phyloP scores from a whole-genome alignment of 2,113 vertebrate species.

The Phalacrocorax brasilianus region DNA sequence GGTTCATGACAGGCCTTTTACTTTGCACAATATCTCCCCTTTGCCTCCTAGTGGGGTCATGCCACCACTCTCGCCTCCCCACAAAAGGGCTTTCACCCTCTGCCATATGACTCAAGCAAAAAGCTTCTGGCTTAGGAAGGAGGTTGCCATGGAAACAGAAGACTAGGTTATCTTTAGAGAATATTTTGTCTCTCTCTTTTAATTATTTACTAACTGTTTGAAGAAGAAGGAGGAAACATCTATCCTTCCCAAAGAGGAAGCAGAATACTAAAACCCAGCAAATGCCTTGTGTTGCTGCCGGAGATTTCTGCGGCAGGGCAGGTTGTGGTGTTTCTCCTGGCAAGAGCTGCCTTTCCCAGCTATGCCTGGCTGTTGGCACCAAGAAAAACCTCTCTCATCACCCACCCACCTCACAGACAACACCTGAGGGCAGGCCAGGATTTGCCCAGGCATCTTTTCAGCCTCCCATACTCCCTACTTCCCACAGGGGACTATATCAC shows the following conservation, averaged over 20 bases:
- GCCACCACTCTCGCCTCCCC: not conserved
- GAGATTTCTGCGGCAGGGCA: not conserved
- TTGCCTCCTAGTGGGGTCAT: not conserved
- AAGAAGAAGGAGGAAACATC: conserved; percentile 42
- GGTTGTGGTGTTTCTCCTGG: not conserved
- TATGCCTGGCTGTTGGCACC: not conserved
- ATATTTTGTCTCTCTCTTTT: conserved; percentile 62
- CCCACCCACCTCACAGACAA: conserved; percentile 26
- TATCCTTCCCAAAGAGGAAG: not conserved
- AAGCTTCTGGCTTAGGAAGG: conserved; percentile 34
- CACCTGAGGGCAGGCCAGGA: conserved; percentile 5
- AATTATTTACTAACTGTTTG: conserved; percentile 69
- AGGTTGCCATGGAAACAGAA: conserved; percentile 61
- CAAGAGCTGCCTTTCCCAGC: conserved; percentile 15
- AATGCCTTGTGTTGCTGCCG: not conserved
- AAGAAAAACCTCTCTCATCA: conserved; percentile 6
- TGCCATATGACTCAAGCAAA: not conserved
- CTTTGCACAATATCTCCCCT: not conserved
- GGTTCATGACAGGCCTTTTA: not conserved
- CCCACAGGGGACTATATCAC: not conserved
- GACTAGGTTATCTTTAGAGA: conserved; percentile 53
- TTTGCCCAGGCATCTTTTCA: not conserved
- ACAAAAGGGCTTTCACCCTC: not conserved
- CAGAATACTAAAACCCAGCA: not conserved
- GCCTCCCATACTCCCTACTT: not conserved